A percentile compares a stretch with the other conserved stretches of the same genome.
Evolutionary conservation across 92 coral and sea anemone genomes (phyloP).

Genomic region (Muricea muricata): DNA sequence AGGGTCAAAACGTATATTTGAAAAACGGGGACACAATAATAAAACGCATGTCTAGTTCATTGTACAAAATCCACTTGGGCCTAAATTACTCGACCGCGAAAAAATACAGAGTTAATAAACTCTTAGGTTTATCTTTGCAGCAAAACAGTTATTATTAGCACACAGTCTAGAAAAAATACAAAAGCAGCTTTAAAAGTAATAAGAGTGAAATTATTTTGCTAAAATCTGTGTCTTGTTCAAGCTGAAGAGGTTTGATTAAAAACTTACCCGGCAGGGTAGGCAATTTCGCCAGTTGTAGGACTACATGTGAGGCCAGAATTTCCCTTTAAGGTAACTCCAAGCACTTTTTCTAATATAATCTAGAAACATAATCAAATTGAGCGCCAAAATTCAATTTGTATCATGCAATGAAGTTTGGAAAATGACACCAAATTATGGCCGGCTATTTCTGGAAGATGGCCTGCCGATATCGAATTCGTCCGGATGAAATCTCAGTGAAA

Average conservation of each 20-base stretch:
- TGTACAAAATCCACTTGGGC: neutral
- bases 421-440: slow-evolving; percentile 2
- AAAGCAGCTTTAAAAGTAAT: neutral
- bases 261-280: slow-evolving; percentile 98
- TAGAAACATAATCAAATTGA: slow-evolving; percentile 7
- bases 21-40: neutral
- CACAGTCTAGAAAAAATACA: neutral
- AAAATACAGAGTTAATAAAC: neutral
- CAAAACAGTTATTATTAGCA: neutral
- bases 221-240: neutral
- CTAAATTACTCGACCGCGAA: neutral
- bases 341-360: slow-evolving; percentile 90
- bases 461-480: neutral
- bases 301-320: slow-evolving; percentile 88
- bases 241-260: neutral
- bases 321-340: slow-evolving; percentile 83
- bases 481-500: neutral
- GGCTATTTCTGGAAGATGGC: no score
- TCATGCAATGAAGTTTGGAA: slow-evolving; percentile 9
- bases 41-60: neutral
- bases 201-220: neutral
- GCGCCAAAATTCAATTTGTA: slow-evolving; percentile 21
- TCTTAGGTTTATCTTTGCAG: neutral
- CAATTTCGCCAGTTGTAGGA: slow-evolving; percentile 81
- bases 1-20: neutral